Evolutionary conservation across 2,113 vertebrate species (phyloP).

Genomic region (Nansenia antarctica): DNA sequence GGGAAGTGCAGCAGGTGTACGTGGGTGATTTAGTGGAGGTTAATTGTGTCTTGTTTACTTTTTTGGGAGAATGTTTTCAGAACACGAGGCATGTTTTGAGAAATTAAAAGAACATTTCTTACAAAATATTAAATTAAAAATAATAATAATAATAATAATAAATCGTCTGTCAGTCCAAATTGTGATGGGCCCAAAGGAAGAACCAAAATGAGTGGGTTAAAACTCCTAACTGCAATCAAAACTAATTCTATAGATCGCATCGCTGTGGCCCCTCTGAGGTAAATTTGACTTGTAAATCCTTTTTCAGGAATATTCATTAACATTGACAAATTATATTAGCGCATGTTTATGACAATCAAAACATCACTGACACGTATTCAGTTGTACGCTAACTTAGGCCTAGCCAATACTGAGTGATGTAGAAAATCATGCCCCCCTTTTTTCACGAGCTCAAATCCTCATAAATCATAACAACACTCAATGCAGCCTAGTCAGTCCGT

Average conservation of each 20-base stretch:
- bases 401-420: not conserved
- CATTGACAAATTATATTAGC: not conserved
- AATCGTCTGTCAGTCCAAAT: constrained; percentile 13
- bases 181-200: not conserved
- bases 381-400: not conserved
- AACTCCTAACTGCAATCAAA: constrained; percentile 8
- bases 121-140: too few relatives aligned
- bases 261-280: not conserved
- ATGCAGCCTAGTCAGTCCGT: not conserved
- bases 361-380: not conserved
- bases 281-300: not conserved
- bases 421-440: not conserved
- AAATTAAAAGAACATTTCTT: constrained; percentile 13
- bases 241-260: constrained; percentile 5
- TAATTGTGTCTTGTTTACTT: constrained; percentile 1
- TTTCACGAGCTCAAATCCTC: not conserved
- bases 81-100: constrained; percentile 12
- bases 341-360: not conserved
- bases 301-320: not conserved
- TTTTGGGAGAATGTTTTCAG: constrained; percentile 8
- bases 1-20: not conserved
- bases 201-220: not conserved
- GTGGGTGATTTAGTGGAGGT: constrained; percentile 18
- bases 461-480: constrained; percentile 1
- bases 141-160: too few relatives aligned